Conservation (phyloP, 1,140 invertebrate genomes). For the Heterodera schachtii region DNA sequence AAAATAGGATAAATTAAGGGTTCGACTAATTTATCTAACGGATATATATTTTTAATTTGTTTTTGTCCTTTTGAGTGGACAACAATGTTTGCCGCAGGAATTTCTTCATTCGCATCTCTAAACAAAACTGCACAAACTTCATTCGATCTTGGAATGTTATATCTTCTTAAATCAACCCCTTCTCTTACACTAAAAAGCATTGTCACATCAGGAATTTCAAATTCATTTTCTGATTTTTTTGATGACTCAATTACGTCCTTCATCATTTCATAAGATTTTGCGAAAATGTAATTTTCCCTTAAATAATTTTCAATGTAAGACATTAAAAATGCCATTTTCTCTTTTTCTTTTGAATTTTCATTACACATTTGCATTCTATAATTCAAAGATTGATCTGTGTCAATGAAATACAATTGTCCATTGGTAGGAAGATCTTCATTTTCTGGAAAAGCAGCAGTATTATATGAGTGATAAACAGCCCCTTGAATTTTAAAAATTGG, state of each 20-base stretch:
- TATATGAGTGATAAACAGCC: not conserved
- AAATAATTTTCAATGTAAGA: not conserved
- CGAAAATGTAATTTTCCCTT: conserved; percentile 9
- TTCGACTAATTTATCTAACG: conserved; percentile 12
- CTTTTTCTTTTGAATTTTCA: not conserved
- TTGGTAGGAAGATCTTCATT: not conserved
- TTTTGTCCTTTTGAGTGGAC: conserved; percentile 9
- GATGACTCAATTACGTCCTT: not conserved
- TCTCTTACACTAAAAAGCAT: not conserved
- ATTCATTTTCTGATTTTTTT: not conserved
- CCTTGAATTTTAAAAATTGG: conserved; percentile 3
- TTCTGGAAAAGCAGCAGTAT: not conserved
- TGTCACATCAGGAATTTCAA: conserved; percentile 1
- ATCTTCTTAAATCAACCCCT: not conserved
- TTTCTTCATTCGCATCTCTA: not conserved
- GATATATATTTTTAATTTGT: conserved; percentile 12
- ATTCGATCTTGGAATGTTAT: not conserved
- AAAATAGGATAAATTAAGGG: conserved; percentile 26
- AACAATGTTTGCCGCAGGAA: conserved; percentile 13
- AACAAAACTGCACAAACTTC: not conserved
- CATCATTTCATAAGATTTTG: conserved; percentile 7
- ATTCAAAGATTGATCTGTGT: not conserved
- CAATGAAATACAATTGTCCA: conserved; percentile 1
- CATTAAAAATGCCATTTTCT: not conserved
- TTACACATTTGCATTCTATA: not conserved